Base-by-base conservation (phyloP, 2,797 vertebrate genomes). In the Myiotriccus ornatus region DNA sequence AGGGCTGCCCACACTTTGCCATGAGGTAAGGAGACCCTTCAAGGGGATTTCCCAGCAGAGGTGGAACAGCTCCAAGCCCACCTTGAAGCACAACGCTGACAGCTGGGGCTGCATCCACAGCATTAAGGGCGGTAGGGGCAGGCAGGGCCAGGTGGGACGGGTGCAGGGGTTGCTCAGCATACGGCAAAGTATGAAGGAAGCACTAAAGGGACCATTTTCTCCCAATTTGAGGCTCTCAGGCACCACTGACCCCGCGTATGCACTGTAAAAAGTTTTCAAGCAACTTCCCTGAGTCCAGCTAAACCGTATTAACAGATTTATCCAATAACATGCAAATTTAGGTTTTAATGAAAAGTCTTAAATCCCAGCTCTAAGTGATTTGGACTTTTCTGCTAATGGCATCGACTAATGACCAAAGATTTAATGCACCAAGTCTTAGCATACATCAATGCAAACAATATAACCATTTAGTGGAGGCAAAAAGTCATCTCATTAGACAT, bases 261-360 rank as follows among this genome's bases (percentile, higher is more conserved):
- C 62, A 18, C 25, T 74, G 49, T 64, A 35, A 89, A 95, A 94
- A 92, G 25, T 96, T 96, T 93, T 93, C 68, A 74, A 32, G 19
- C 55, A 95, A 95, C 87, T 96, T 96, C 84, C 43, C 44, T 28
- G 62, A 96, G 89, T 93, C 93, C 30, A 2, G 86, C 73, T 97
- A 96, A 97, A 96, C 83, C 80, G 69, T 93, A 96, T 95, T 95
- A 96, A 83, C 90, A 96, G 94, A 95, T 96, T 97, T 96, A 95
- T 90, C 90, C 95, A 95, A 79, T 96, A 96, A 96, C 83, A 96
- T 96, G 94, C 93, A 96, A 95, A 97, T 97, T 92, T 32, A 84
- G 94, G 81, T 93, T 94, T 95, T 95, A 94, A 96, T 94, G 94
- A 96, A 89, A 91, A 94, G 80, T 65, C 91, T 95, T 96, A 96